phyloP scores from a whole-genome alignment of 2,797 vertebrate genomes.

The Myotis myotis region DNA sequence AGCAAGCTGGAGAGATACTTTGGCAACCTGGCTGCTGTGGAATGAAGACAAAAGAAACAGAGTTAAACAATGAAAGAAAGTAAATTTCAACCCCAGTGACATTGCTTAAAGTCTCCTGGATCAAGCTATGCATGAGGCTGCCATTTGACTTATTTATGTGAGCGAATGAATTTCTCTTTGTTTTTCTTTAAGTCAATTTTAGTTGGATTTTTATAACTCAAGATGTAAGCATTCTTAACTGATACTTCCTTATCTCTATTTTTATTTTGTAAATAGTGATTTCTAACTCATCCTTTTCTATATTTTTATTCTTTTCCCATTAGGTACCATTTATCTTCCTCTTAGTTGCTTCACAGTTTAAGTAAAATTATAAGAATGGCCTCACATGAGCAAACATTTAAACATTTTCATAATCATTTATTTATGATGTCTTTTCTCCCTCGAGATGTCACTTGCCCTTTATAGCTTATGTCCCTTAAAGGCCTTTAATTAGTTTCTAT shows the following conservation, averaged over 20 bases:
- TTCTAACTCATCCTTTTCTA: neutral
- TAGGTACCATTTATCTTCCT: neutral
- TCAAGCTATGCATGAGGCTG: neutral
- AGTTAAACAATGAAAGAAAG: neutral
- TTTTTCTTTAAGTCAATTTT: neutral
- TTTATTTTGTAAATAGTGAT: neutral
- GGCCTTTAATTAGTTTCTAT: conserved; percentile 67
- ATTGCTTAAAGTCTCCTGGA: neutral
- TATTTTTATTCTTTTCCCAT: neutral
- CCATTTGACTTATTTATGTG: neutral
- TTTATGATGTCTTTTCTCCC: conserved; percentile 54
- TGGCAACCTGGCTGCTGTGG: neutral
- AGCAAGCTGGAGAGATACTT: neutral
- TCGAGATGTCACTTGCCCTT: conserved; percentile 55
- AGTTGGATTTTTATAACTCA: neutral
- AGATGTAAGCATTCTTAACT: neutral
- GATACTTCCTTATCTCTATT: neutral
- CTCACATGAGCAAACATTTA: neutral
- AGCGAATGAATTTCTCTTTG: neutral
- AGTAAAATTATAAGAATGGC: conserved; percentile 39
- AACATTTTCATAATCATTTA: conserved; percentile 59
- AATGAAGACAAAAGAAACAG: neutral
- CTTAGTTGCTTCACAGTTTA: neutral
- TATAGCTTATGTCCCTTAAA: conserved; percentile 35
- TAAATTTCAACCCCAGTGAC: neutral